phyloP scores from a whole-genome alignment of 2,888 invertebrate genomes.

The Clitarchus hookeri region DNA sequence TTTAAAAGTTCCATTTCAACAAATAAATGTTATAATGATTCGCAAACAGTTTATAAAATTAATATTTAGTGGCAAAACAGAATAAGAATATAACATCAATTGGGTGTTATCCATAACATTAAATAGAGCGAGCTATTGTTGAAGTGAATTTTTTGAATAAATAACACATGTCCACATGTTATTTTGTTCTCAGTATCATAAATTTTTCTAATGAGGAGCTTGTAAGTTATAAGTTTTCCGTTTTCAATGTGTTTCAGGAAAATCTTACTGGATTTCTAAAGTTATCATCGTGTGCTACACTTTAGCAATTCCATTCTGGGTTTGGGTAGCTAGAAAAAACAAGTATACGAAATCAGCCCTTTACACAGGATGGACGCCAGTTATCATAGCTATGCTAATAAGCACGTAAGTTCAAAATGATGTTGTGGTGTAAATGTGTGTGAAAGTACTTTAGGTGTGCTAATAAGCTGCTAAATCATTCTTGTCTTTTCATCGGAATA shows the following conservation, averaged over 20 bases:
- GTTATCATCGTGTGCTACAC: constrained; percentile 54
- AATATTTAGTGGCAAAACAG: too few relatives aligned
- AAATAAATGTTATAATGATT: too few relatives aligned
- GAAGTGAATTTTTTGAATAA: too few relatives aligned
- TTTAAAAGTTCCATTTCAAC: too few relatives aligned
- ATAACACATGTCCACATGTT: too few relatives aligned
- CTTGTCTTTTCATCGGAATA: too few relatives aligned
- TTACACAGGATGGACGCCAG: constrained; percentile 63
- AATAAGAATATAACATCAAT: too few relatives aligned
- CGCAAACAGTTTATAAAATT: too few relatives aligned
- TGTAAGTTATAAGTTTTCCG: neutral
- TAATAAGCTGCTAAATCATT: too few relatives aligned
- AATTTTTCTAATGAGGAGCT: neutral
- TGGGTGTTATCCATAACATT: too few relatives aligned
- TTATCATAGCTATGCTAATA: constrained; percentile 64
- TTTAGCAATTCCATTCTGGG: constrained; percentile 60
- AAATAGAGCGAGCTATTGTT: too few relatives aligned
- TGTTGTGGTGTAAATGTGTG: neutral
- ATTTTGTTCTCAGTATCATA: neutral
- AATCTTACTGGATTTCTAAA: constrained; percentile 55
- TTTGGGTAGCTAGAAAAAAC: constrained; percentile 57
- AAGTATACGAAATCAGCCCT: constrained; percentile 59
- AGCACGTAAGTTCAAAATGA: constrained; percentile 50
- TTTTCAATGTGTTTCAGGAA: constrained; percentile 43
- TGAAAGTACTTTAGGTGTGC: too few relatives aligned